Conservation (phyloP, 2,113 vertebrate species). For the Caracal caracal region DNA sequence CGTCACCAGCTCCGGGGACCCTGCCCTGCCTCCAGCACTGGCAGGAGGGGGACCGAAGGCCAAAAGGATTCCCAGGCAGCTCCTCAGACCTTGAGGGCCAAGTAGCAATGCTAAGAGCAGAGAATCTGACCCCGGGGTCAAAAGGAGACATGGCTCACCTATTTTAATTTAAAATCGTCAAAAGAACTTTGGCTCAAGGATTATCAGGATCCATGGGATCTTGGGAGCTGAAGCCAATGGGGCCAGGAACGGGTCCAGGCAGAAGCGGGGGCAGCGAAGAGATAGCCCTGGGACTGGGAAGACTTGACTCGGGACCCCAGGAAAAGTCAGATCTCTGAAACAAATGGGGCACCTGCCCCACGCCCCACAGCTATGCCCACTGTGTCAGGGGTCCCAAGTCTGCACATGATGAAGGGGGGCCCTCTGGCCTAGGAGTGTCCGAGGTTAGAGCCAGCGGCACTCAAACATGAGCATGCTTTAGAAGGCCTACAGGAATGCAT, state of each 20-base stretch:
- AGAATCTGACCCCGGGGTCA: not conserved
- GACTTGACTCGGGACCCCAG: not conserved
- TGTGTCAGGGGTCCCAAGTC: not conserved
- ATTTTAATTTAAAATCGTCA: not conserved
- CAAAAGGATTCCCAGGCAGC: not conserved
- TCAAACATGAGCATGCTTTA: not conserved
- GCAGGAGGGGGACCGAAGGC: not conserved
- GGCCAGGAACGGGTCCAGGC: too few relatives aligned
- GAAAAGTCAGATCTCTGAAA: not conserved
- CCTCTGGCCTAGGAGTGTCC: not conserved
- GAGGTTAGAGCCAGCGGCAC: too few relatives aligned
- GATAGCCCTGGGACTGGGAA: not conserved
- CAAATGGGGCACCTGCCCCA: rapidly evolving
- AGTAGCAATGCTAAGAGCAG: not conserved
- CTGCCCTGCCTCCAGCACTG: not conserved
- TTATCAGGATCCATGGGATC: not conserved
- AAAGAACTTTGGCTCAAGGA: not conserved
- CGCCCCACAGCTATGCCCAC: not conserved
- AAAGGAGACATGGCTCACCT: not conserved
- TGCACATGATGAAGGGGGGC: rapidly evolving
- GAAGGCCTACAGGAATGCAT: not conserved
- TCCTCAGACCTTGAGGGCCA: not conserved
- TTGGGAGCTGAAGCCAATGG: not conserved
- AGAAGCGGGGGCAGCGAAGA: not conserved
- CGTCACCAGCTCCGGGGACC: not conserved